Evolutionary conservation across 2,888 invertebrate genomes (phyloP), one percentile per base, ranked within the genome.

Genomic region (Drosophila incognita): DNA sequence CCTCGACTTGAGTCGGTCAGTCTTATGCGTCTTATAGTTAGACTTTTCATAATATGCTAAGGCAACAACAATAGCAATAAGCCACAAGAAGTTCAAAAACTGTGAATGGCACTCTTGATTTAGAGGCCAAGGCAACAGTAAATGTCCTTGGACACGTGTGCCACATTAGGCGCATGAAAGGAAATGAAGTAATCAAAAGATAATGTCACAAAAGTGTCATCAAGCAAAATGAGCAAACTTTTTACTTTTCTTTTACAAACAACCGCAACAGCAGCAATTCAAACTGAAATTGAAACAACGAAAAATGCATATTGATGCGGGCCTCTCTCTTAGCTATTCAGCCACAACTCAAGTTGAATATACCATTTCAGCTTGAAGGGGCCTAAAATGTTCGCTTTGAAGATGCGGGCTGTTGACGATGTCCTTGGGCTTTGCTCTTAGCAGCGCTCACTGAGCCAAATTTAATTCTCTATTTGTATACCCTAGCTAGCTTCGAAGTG

Each of bases 111-210:
- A 61, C 51, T 56, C 74, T 76, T 68, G 52, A 79, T 63, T 68
- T 73, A 40, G 53, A 33, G 24, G 33, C 69, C 48, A 56, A 29
- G 42, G 65, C 73, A 49, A 62, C 54, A 53, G n/a, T 38, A 71
- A 46, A 49, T 63, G 33, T 58, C 27, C 49, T 49, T 49, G 54
- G 71, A 77, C 83, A 83, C 83, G 83, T 79, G 87, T 74, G 79
- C 69, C 57, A 49, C 68, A 78, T 79, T 81, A 74, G 64, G 61
- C 58, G 57, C 33, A 64, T 38, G 38, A 52, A 64, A 73, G 83
- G 75, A 89, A 85, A 82, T 80, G 81, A 78, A 89, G 80, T 88
- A 86, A 89, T 89, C 83, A 89, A 79, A 89, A 82, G 90, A 89
- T 87, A 85, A 89, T 89, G 89, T 72, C 82, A 69, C 89, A 87